Evolutionary conservation across 2,888 invertebrate genomes (phyloP), one percentile per base, ranked within the genome.

Genomic region (Saturnia japonica): DNA sequence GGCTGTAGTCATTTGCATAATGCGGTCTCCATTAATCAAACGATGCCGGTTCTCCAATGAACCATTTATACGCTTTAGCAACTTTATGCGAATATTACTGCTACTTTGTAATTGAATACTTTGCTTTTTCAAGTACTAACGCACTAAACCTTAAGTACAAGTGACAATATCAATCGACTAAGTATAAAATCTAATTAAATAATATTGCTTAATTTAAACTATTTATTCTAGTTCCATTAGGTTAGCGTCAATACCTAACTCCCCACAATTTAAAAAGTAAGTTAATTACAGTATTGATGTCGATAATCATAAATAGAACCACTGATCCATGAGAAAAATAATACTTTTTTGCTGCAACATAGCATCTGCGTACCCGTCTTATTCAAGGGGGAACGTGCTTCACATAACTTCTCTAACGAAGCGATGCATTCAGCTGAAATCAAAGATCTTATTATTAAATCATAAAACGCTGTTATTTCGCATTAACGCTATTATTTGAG

Each of bases 11-110:
- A 79, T 82, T 80, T 76, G 75, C 79, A 78, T 82, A 82, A 78
- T 80, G 77, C 77, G 77, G 76, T 75, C 78, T 77, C 76, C 79
- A 82, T 84, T 82, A 81, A 82, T 83, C 80, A 82, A 73, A 57
- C 73, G 68, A 68, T 70, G 77, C 74, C 74, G 75, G 76, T 77
- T 74, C 73, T 66, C 71, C 67, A 72, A 9, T 73, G 73, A 72
- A 77, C 72, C 74, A 75, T 73, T 68, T 69, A 34, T 68, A 57
- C 57, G 40, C 22, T 40, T 54, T 22, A 54, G 42, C 40, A 19
- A 8, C n/a, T 60, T 40, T 40, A n/a, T 40, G 64, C 11, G 9
- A 64, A 64, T 64, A 64, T 64, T 64, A 40, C 64, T 64, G 19
- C n/a, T 40, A 64, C 64, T 40, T 64, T n/a, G 40, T 64, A 64